Base-by-base conservation (phyloP, 2,113 vertebrate genomes). In the Machaerirhynchus nigripectus region DNA sequence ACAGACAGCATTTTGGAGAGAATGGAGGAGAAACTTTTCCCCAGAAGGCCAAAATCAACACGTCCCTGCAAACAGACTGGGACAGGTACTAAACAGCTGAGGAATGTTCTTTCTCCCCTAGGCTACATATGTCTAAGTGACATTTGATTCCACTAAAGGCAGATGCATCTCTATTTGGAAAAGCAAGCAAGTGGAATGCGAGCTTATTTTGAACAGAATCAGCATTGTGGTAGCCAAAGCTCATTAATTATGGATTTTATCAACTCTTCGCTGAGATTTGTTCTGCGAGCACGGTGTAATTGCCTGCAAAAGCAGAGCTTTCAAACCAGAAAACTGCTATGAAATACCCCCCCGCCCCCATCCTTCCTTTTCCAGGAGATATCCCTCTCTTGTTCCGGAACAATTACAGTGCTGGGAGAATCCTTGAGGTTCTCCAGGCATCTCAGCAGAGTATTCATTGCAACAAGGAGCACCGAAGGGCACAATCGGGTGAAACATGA, bases 221-320 rank as follows among this genome's bases (percentile, higher is more conserved):
- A 91, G 84, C 65, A 21, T 8, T 37, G 56, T 79, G 61, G 73
- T 61, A 96, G 91, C 77, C 89, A 89, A 94, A 94, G 63, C 85
- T 91, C 89, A 94, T 97, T 80, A 96, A 95, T 94, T 94, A 94
- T 83, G 37, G 90, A 93, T 96, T 88, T 94, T 90, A 91, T 85
- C 84, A 89, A 65, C 87, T 91, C 57, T 7, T 95, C 33, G 9
- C 65, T 55, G 35, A 75, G 40, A 79, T 91, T 78, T 68, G 15
- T 76, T 94, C 94, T 85, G 57, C 80, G 61, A 53, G 77, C 61
- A 68, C 33, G 28, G 69, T 10, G n/a, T 14, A 87, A 69, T 15
- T n/a, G 65, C 53, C 80, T 85, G 24, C 57, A 82, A 81, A 92
- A 79, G 9, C 3, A 1, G 60, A 2, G 17, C 33, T 40, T 78